These are phyloP conservation scores for Pelobates cultripes DNA, from an alignment of 2,797 vertebrate genomes.

Conservation along the genomic window DNA sequence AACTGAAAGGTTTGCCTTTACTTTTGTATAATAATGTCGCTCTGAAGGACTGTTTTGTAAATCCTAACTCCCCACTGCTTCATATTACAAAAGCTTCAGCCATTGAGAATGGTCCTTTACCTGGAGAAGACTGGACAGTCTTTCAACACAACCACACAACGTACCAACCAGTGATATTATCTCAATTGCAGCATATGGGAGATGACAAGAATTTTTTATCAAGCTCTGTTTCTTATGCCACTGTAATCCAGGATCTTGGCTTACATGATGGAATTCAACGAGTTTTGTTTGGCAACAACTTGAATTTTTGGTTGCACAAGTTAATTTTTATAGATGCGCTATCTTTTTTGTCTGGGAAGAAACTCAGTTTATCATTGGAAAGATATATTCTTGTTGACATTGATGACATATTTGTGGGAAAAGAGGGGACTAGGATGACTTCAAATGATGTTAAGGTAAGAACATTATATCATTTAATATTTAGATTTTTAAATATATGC, in stretches of 20 bases:
- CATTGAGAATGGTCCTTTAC: constrained; percentile 84
- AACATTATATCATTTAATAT: background rate
- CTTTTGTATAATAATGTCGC: constrained; percentile 88
- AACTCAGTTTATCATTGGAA: constrained; percentile 85
- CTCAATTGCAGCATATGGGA: constrained; percentile 72
- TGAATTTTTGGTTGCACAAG: constrained; percentile 95
- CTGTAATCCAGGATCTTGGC: constrained; percentile 90
- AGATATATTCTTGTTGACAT: constrained; percentile 95
- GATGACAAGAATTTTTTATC: constrained; percentile 55
- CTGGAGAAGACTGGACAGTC: constrained; percentile 92
- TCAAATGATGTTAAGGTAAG: constrained; percentile 94
- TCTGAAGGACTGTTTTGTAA: constrained; percentile 88
- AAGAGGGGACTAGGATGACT: constrained; percentile 97
- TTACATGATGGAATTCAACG: constrained; percentile 92
- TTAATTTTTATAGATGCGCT: constrained; percentile 93
- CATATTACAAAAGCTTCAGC: constrained; percentile 84
- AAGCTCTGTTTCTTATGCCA: constrained; percentile 74
- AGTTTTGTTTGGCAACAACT: constrained; percentile 92
- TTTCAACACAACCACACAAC: constrained; percentile 95
- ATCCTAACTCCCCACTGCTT: constrained; percentile 86
- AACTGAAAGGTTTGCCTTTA: constrained; percentile 85
- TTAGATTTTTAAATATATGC: too few species aligned
- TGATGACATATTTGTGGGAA: constrained; percentile 97
- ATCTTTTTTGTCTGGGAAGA: constrained; percentile 89
- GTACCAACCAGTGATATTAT: constrained; percentile 89